Evolutionary conservation across 2,888 invertebrate species (phyloP).

Genomic region (Sinopyrophorus schimmeli): DNA sequence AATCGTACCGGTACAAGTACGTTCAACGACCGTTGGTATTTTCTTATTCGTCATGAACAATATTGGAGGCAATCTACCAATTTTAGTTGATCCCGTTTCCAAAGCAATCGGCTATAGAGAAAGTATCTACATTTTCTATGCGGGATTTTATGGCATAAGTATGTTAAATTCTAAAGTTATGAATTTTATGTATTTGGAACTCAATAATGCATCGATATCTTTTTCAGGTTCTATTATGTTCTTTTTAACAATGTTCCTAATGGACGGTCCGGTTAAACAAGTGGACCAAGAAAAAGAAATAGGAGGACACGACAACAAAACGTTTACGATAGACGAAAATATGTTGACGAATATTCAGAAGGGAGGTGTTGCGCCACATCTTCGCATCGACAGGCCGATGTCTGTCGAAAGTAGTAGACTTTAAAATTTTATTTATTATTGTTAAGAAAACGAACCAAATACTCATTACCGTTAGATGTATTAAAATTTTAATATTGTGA

Average conservation of each 20-base stretch:
- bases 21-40: conserved; percentile 84
- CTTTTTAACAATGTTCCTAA: conserved; percentile 78
- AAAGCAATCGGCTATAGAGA: conserved; percentile 81
- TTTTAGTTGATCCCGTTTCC: conserved; percentile 83
- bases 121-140: conserved; percentile 85
- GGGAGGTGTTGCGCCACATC: conserved; percentile 23
- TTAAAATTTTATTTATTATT: conserved; percentile 16
- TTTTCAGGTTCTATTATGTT: conserved; percentile 77
- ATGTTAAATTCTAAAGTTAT: conserved; percentile 54
- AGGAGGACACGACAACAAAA: conserved; percentile 52
- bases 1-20: conserved; percentile 78
- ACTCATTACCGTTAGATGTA: not conserved
- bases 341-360: conserved; percentile 43
- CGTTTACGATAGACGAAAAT: conserved; percentile 50
- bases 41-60: conserved; percentile 93
- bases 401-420: conserved; percentile 35
- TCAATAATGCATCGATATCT: not conserved
- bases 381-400: conserved; percentile 18
- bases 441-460: conserved; percentile 7
- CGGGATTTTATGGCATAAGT: conserved; percentile 86
- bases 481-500: not conserved
- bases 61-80: conserved; percentile 87
- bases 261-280: conserved; percentile 65
- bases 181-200: too few relatives aligned
- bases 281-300: conserved; percentile 34